Percentiles rank a stretch among this genome's conserved stretches.
Evolutionary conservation across 2,888 invertebrate species (phyloP).

Genomic region (Subacronicta megacephala): DNA sequence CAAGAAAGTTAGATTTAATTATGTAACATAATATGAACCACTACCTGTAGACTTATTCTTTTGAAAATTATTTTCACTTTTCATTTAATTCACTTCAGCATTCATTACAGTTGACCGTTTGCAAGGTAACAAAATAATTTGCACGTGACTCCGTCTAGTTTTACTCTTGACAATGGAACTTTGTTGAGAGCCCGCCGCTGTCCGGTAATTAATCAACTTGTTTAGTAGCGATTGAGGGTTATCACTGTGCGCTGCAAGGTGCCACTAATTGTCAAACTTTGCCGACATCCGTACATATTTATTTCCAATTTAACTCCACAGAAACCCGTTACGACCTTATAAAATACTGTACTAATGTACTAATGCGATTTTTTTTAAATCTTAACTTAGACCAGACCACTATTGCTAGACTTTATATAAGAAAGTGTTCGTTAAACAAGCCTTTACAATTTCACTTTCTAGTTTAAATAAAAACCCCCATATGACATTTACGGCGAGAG

Average conservation of each 20-base stretch:
- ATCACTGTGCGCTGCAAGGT: constrained; percentile 63
- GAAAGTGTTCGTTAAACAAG: constrained; percentile 59
- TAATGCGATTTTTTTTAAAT: too few relatives aligned
- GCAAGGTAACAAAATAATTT: constrained; percentile 38
- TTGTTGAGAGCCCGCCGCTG: constrained; percentile 62
- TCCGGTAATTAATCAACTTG: constrained; percentile 80
- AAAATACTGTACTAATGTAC: not conserved
- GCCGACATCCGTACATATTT: constrained; percentile 57
- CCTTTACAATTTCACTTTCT: constrained; percentile 71
- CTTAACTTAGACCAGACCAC: too few relatives aligned
- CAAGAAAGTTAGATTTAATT: too few relatives aligned
- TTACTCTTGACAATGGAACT: constrained; percentile 68
- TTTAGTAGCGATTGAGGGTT: constrained; percentile 72
- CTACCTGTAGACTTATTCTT: not conserved
- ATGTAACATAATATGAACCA: not conserved
- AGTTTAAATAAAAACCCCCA: constrained; percentile 75
- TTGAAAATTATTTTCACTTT: constrained; percentile 22
- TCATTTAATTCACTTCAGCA: constrained; percentile 22
- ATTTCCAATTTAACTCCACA: constrained; percentile 29
- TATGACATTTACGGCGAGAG: constrained; percentile 68
- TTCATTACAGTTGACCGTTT: constrained; percentile 26
- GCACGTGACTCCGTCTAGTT: constrained; percentile 49
- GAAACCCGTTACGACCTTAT: constrained; percentile 1
- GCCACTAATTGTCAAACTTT: constrained; percentile 78
- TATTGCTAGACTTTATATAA: constrained; percentile 44